A percentile compares a stretch with the other conserved stretches of the same genome.
phyloP scores from a whole-genome alignment of 2,888 invertebrate species.

The Tenodera sinensis region DNA sequence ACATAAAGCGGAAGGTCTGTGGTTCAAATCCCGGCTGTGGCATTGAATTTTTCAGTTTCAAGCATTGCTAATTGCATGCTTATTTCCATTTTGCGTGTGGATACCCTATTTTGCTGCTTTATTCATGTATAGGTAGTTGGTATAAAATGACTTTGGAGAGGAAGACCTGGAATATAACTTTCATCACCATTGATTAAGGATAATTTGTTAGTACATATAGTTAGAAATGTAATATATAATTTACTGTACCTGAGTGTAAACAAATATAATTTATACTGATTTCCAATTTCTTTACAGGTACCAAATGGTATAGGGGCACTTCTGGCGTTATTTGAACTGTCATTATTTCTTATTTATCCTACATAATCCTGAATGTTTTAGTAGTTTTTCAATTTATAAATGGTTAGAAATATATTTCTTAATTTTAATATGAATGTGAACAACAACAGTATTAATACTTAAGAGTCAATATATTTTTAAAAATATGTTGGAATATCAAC shows the following conservation, averaged over 20 bases:
- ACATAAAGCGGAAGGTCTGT: no score
- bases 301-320: conserved; percentile 76
- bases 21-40: no score
- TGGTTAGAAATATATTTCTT: neutral
- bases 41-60: no score
- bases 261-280: neutral
- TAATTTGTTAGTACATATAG: no score
- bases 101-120: no score
- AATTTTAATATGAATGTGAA: neutral
- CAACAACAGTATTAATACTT: neutral
- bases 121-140: no score
- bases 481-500: neutral
- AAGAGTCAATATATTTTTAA: neutral
- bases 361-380: neutral
- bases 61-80: no score
- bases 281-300: conserved; percentile 52
- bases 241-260: neutral
- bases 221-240: no score
- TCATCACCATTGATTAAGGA: no score
- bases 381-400: neutral
- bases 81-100: no score
- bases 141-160: no score
- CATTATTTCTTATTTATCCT: conserved; percentile 73
- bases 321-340: conserved; percentile 70
- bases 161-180: no score